These are phyloP conservation scores for Drosophila maculinotata DNA, from an alignment of 2,888 invertebrate genomes.

Conservation along the genomic window DNA sequence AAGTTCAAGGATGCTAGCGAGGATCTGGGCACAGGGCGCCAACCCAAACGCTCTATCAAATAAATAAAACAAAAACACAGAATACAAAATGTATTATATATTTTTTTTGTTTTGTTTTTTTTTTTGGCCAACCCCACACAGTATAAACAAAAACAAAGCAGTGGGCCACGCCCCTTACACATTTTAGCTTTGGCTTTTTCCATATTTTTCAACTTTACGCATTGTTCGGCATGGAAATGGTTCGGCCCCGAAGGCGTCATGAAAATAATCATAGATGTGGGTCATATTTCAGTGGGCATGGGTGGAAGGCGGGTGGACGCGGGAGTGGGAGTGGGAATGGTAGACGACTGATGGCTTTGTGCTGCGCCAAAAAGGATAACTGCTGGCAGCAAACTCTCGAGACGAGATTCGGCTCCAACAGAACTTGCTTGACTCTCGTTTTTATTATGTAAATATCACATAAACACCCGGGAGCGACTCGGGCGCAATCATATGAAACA, in stretches of 20 bases:
- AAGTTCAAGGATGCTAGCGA: slow-evolving; percentile 74
- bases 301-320: background rate
- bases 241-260: slow-evolving; percentile 74
- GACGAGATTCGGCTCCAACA: slow-evolving; percentile 19
- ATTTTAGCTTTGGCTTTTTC: slow-evolving; percentile 40
- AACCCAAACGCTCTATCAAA: slow-evolving; percentile 75
- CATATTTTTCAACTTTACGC: slow-evolving; percentile 74
- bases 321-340: background rate
- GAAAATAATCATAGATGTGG: slow-evolving; percentile 82
- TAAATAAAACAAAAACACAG: slow-evolving; percentile 61
- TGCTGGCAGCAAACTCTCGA: slow-evolving; percentile 52
- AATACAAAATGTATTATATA: slow-evolving; percentile 4
- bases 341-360: slow-evolving; percentile 47
- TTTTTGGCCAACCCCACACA: slow-evolving; percentile 10
- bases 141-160: slow-evolving; percentile 29
- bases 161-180: slow-evolving; percentile 27
- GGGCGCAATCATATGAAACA: slow-evolving; percentile 72
- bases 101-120: slow-evolving; percentile 4
- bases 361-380: slow-evolving; percentile 64
- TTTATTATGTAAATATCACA: slow-evolving; percentile 83
- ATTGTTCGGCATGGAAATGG: slow-evolving; percentile 53
- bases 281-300: slow-evolving; percentile 62
- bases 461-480: slow-evolving; percentile 82
- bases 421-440: slow-evolving; percentile 68
- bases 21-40: slow-evolving; percentile 58